phyloP scores from a whole-genome alignment of 2,888 invertebrate genomes.

The Stenodera caucasica region DNA sequence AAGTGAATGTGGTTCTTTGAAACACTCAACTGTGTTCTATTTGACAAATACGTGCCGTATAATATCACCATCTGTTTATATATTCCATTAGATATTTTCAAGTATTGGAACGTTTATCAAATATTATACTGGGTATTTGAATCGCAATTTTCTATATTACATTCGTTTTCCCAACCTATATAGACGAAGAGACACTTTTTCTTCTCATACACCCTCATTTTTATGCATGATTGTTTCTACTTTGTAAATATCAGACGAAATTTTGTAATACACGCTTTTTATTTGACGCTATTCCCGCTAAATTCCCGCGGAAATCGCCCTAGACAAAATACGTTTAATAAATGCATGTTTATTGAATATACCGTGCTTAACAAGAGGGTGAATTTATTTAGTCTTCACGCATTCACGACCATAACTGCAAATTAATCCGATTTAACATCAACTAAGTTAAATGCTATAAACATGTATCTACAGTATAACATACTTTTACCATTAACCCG shows the following conservation, averaged over 20 bases:
- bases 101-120: slow-evolving; percentile 32
- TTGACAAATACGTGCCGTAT: slow-evolving; percentile 47
- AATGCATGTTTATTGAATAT: no score
- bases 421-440: slow-evolving; percentile 44
- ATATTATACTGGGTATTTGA: slow-evolving; percentile 26
- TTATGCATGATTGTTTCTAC: slow-evolving; percentile 22
- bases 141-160: slow-evolving; percentile 23
- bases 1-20: slow-evolving; percentile 39
- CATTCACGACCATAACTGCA: slow-evolving; percentile 31
- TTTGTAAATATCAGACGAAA: slow-evolving; percentile 14
- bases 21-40: slow-evolving; percentile 34
- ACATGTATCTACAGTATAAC: slow-evolving; percentile 50
- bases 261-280: no score
- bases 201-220: slow-evolving; percentile 7
- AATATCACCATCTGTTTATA: slow-evolving; percentile 46
- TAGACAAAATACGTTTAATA: no score
- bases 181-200: not conserved
- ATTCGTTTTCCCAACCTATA: not conserved
- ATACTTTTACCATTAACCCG: slow-evolving; percentile 51
- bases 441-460: slow-evolving; percentile 52
- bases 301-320: no score
- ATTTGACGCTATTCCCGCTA: no score
- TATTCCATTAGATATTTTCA: slow-evolving; percentile 46
- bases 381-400: slow-evolving; percentile 8
- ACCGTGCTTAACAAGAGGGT: not conserved